Conservation (phyloP, 1,140 invertebrate genomes). For the Formica selysi region DNA sequence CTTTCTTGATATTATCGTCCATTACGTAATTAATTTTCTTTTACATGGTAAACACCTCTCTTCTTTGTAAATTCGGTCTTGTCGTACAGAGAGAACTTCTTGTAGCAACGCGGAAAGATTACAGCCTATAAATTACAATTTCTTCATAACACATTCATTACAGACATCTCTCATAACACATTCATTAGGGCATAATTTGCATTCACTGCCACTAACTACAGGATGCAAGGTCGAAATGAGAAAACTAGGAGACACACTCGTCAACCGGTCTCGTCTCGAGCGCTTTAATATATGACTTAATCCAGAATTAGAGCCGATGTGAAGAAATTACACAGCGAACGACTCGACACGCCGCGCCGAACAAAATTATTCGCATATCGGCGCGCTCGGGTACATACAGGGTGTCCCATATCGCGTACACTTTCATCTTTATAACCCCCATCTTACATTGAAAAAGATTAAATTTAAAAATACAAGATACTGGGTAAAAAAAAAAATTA, state of each 20-base stretch:
- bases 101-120: neutral
- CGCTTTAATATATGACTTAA: conserved; percentile 26
- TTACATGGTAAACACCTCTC: neutral
- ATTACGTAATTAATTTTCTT: conserved; percentile 32
- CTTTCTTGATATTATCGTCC: neutral
- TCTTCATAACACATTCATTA: conserved; percentile 24
- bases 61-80: neutral
- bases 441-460: neutral
- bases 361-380: neutral
- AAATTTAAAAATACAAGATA: neutral
- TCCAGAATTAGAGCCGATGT: conserved; percentile 15
- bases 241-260: conserved; percentile 33
- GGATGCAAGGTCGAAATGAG: conserved; percentile 44
- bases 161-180: conserved; percentile 16
- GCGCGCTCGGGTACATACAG: neutral
- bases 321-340: conserved; percentile 25
- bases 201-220: conserved; percentile 47
- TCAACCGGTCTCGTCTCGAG: neutral
- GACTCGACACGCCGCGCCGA: neutral
- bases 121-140: conserved; percentile 51
- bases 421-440: neutral
- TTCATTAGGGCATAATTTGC: conserved; percentile 45
- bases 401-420: neutral
- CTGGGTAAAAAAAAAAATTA: too few species aligned
- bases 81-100: conserved; percentile 10